A percentile compares a stretch with the other conserved stretches of the same genome.
phyloP scores from a whole-genome alignment of 2,113 vertebrate species.

The Columbina picui region DNA sequence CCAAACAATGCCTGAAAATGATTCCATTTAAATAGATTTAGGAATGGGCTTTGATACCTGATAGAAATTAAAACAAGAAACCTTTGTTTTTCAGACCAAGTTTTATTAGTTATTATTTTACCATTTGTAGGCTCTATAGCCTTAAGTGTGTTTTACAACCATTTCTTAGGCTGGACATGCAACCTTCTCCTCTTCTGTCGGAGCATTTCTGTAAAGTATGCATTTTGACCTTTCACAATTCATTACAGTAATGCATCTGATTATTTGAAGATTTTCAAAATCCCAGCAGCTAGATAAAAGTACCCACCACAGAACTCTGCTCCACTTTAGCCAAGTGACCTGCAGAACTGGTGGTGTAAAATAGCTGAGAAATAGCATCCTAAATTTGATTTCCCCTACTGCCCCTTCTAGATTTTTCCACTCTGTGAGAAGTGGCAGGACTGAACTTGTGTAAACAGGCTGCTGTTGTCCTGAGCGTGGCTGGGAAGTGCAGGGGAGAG shows the following conservation, averaged over 20 bases:
- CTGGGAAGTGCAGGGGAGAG: neutral
- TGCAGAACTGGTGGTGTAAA: neutral
- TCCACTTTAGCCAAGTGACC: neutral
- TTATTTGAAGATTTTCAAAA: neutral
- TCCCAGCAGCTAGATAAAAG: neutral
- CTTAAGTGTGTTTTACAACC: neutral
- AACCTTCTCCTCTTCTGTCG: neutral
- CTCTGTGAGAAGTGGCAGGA: neutral
- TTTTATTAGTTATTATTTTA: neutral
- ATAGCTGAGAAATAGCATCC: neutral
- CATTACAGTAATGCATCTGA: neutral
- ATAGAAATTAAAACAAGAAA: neutral
- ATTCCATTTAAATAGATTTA: neutral
- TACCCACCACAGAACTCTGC: neutral
- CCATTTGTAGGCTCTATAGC: neutral
- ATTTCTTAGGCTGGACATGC: neutral
- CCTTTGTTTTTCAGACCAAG: neutral
- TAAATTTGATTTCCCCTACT: neutral
- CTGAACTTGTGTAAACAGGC: slow-evolving; percentile 9
- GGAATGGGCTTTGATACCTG: neutral
- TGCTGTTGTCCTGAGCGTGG: neutral
- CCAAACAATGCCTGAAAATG: neutral
- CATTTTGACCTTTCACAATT: neutral
- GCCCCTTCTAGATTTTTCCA: neutral
- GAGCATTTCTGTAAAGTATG: neutral